Percentiles rank a stretch among this genome's conserved stretches.
These are phyloP conservation scores for Drosophila mojavensis DNA, from an alignment of 1,140 invertebrate species.

Conservation along the genomic window DNA sequence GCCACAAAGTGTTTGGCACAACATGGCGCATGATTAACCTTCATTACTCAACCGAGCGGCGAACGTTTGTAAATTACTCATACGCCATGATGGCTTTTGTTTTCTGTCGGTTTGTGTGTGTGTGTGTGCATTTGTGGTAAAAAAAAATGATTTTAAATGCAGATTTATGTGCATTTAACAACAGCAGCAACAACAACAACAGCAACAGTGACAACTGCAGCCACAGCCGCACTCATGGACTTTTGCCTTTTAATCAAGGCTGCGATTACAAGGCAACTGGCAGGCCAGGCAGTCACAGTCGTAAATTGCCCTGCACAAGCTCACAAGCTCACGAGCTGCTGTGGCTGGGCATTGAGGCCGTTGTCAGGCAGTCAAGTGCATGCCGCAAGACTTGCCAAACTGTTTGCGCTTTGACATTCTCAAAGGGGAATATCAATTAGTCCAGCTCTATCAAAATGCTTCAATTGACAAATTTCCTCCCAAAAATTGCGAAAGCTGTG, in stretches of 20 bases:
- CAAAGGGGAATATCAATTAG: slow-evolving; percentile 4
- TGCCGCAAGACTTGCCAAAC: background rate
- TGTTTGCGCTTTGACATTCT: background rate
- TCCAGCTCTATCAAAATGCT: background rate
- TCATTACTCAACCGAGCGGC: slow-evolving; percentile 45
- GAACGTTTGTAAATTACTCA: slow-evolving; percentile 62
- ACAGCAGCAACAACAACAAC: slow-evolving; percentile 21
- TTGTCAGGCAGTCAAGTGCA: too few species aligned
- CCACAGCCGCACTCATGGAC: slow-evolving; percentile 32
- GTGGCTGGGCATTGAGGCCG: too few species aligned
- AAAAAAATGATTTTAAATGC: slow-evolving; percentile 75
- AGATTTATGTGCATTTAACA: slow-evolving; percentile 78
- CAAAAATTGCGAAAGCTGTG: background rate
- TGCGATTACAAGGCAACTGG: slow-evolving; percentile 51
- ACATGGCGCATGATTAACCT: slow-evolving; percentile 68
- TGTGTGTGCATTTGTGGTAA: slow-evolving; percentile 50
- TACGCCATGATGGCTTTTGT: slow-evolving; percentile 50
- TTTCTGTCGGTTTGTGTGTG: slow-evolving; percentile 11
- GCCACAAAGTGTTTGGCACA: slow-evolving; percentile 43
- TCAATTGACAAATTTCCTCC: slow-evolving; percentile 10
- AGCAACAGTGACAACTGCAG: slow-evolving; percentile 64
- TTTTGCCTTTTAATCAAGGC: slow-evolving; percentile 76
- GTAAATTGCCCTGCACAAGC: slow-evolving; percentile 35
- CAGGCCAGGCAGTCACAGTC: slow-evolving; percentile 46
- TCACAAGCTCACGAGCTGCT: too few species aligned